These are phyloP conservation scores for Hydractinia echinata DNA, from an alignment of 30 jellyfish, hydroid and myxozoan species.

Conservation along the genomic window DNA sequence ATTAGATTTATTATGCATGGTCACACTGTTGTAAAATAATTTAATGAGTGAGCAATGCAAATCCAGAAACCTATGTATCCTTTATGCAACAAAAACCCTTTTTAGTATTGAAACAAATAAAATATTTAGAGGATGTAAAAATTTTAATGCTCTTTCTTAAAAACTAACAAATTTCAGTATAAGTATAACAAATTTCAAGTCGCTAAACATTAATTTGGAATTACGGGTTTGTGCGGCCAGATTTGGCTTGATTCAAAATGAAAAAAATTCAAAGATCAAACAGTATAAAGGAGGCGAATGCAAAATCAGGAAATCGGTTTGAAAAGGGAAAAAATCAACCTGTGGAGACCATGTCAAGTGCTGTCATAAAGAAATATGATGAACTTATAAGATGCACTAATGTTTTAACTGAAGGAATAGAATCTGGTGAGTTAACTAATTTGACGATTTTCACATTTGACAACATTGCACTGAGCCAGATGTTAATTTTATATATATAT, in stretches of 20 bases:
- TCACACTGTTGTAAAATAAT: background rate
- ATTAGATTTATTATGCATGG: constrained; percentile 5
- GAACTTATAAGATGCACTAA: constrained; percentile 86
- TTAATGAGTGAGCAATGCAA: no score
- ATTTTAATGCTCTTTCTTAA: no score
- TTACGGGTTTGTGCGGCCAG: constrained; percentile 8
- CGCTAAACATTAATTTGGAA: background rate
- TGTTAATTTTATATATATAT: background rate
- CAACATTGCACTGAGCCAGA: no score
- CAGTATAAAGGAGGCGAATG: constrained; percentile 8
- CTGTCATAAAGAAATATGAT: constrained; percentile 65
- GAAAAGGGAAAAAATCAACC: no score
- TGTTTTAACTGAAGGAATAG: constrained; percentile 93
- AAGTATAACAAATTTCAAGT: no score
- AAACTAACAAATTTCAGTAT: no score
- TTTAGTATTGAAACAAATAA: no score
- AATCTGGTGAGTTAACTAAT: constrained; percentile 58
- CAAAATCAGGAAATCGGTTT: no score
- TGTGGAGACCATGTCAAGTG: constrained; percentile 2
- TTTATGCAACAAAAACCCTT: no score
- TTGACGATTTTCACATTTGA: background rate
- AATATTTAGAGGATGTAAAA: no score
- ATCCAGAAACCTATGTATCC: no score
- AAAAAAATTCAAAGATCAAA: constrained; percentile 1
- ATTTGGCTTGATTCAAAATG: background rate